These are phyloP conservation scores for Hippocampus barbouri DNA, from an alignment of 2,113 vertebrate genomes.

Conservation along the genomic window DNA sequence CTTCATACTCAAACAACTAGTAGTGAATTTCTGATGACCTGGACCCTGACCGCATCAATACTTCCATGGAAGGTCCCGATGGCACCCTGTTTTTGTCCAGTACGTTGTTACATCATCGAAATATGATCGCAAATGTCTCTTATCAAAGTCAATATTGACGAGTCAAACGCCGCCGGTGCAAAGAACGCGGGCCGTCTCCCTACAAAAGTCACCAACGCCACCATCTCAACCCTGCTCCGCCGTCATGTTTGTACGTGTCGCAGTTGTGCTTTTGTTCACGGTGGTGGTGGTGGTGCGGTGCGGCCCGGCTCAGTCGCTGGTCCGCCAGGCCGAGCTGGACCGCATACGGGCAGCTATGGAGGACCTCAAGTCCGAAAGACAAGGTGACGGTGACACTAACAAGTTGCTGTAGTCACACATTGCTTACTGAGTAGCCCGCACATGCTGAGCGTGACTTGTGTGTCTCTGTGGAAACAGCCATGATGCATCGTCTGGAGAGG, in stretches of 20 bases:
- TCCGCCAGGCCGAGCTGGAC: slow-evolving; percentile 7
- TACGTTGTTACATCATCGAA: no score
- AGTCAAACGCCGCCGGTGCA: not conserved
- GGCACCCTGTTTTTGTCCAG: not conserved
- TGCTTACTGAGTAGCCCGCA: not conserved
- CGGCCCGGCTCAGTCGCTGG: slow-evolving; percentile 6
- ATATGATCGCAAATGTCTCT: not conserved
- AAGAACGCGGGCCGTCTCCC: accelerated
- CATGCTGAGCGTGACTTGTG: not conserved
- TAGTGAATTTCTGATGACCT: not conserved
- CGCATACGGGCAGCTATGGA: slow-evolving; percentile 13
- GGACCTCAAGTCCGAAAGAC: slow-evolving; percentile 29
- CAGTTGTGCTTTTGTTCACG: slow-evolving; percentile 18
- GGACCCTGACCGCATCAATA: slow-evolving; percentile 5
- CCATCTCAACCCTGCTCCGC: not conserved
- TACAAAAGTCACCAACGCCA: slow-evolving; percentile 13
- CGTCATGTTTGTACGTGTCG: slow-evolving; percentile 11
- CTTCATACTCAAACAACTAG: not conserved
- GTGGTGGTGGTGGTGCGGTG: not conserved
- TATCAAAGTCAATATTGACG: not conserved
- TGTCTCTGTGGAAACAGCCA: slow-evolving; percentile 7
- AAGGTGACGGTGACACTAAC: slow-evolving; percentile 12
- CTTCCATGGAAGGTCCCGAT: not conserved
- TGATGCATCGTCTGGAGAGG: slow-evolving; percentile 22
- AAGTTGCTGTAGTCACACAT: no score